Evolutionary conservation across 2,888 invertebrate genomes (phyloP), one percentile per base, ranked within the genome.

Genomic region (Leptinotarsa haldemani): DNA sequence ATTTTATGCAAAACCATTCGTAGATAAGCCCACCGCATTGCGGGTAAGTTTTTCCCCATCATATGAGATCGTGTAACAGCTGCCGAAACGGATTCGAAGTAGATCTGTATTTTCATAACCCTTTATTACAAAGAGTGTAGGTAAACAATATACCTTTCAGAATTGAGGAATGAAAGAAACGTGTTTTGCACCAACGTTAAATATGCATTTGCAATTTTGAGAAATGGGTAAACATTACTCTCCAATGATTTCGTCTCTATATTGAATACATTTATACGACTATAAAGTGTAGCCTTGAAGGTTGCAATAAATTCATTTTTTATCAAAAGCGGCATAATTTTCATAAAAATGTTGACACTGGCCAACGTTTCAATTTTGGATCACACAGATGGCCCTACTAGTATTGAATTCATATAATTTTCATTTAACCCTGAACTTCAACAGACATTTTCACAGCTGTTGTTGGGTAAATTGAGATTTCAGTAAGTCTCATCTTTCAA

Each of bases 1-100:
- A 80, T 79, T 79, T 80, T 80, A 80, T 81, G 80, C 75, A 79
- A 81, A 81, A 80, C 77, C 77, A 76, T 78, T 46, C 61, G 76
- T 73, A 76, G 74, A 76, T 77, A 75, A 78, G 79, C 78, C 78
- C 76, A 77, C 80, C 80, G 80, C 80, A 80, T 72, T 80, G 81
- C 80, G 80, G 81, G 77, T 71, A 67, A 73, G 77, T 69, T 77
- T 77, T 77, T 75, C 76, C 65, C 74, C 72, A 70, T 69, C 74
- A 75, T 77, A 77, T 77, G 72, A 71, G 70, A 69, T 69, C 69
- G 75, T 75, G 81, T 70, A 81, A 78, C 80, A 81, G 76, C 79
- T 81, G 80, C 78, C 80, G 73, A 73, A 75, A 30, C 74, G 74
- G 65, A 76, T 76, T 74, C 72, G 73, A 73, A 70, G 66, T 63